Evolutionary conservation across 2,797 vertebrate genomes (phyloP), one percentile per base, ranked within the genome.

Genomic region (Spinus pinus): DNA sequence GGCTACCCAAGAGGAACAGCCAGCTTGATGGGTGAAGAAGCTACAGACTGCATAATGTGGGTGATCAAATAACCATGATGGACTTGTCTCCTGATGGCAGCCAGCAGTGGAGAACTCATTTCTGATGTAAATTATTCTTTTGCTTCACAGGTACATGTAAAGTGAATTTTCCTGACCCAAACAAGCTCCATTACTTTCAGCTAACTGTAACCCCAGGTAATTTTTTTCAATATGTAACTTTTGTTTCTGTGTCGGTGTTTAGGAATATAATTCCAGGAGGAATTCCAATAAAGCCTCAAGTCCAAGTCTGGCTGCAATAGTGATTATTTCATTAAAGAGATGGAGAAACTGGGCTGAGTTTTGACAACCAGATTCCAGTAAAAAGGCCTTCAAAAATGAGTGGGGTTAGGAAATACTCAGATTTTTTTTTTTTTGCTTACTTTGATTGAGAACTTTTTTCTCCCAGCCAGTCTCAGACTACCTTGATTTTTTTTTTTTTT

Each of bases 161-260:
- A 98, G 98, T 99, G 97, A 98, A 98, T 96, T 99, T 99, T 97
- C 98, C 99, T 37, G 99, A 99, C 83, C 99, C 99, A 89, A 99
- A 99, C 98, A 99, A 99, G 97, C 98, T 99, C 73, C 98, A 99
- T 97, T 98, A 99, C 97, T 99, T 99, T 97, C 98, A 99, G 92
- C 98, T 99, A 94, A 98, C 98, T 46, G 98, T 99, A 88, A 99
- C 98, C 96, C 99, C 99, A 98, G 99, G 99, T 99, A 99, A 99
- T 22, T 73, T 81, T 73, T 79, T 72, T 56, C 0, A 58, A 14
- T 4, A 17, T 4, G 1, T n/a, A 2, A 3, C 21, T 86, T 91
- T 31, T 58, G 9, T 23, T 81, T 74, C 47, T 83, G 7, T 44
- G 24, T 41, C 87, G 31, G 2, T 73, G 21, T 66, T 73, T 31